Evolutionary conservation across 2,888 invertebrate genomes (phyloP), one percentile per base, ranked within the genome.

Genomic region (Eremobia ochroleuca): DNA sequence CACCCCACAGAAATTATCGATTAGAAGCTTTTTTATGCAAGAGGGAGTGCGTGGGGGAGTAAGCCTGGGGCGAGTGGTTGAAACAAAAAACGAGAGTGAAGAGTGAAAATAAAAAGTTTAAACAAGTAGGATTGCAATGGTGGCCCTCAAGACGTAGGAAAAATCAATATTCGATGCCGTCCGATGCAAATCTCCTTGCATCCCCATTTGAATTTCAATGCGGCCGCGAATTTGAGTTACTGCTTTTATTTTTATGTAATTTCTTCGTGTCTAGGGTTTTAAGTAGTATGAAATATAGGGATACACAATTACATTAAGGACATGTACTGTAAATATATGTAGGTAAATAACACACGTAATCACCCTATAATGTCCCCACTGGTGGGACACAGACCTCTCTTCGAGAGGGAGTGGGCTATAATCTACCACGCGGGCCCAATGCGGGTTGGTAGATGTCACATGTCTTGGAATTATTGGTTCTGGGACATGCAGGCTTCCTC

Each of bases 1-100:
- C 97, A 96, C 97, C 96, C 97, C 97, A 97, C 96, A 97, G 95
- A 97, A 97, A 97, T 97, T 97, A 97, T 97, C 97, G 97, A 97
- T 97, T 97, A 97, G 96, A 95, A 96, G 96, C 97, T 97, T 97
- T 97, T 97, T 97, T 97, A 97, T 97, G 97, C 97, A 97, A 97
- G 97, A 97, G 97, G 96, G 96, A 95, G 90, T 94, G 92, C 94
- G 93, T 94, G 93, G 95, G 97, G 96, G 96, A 93, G 93, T 90
- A 90, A 88, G 90, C 93, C 93, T 90, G 92, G 92, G 96, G 96
- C 94, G 96, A 94, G 94, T 94, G 95, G 96, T 94, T 96, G 97
- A 97, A 97, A 97, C 97, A 97, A 97, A 97, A 97, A 97, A 96
- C 95, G 93, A 92, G 95, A 94, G 96, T 94, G 96, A 95, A 96